A percentile compares a stretch with the other conserved stretches of the same genome.
phyloP scores from a whole-genome alignment of 2,888 invertebrate species.

The Callinectes sapidus region DNA sequence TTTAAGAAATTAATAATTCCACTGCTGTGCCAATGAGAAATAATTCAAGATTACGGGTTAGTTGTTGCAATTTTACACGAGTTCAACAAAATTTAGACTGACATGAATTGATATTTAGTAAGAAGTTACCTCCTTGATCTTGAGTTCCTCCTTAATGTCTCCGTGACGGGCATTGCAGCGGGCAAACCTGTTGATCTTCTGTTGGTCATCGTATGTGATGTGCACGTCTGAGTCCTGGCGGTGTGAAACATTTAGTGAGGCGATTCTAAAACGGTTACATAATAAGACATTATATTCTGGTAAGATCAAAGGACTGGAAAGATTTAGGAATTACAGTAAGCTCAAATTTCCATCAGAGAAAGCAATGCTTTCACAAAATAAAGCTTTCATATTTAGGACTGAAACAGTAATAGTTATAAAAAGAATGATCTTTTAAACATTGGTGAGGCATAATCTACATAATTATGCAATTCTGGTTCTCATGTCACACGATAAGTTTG shows the following conservation, averaged over 20 bases:
- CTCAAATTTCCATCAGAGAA: too few species aligned
- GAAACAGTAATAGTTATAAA: too few species aligned
- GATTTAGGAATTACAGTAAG: background rate
- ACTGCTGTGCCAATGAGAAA: background rate
- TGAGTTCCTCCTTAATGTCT: slow-evolving; percentile 91
- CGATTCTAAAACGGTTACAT: background rate
- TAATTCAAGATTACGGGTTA: background rate
- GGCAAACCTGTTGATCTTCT: slow-evolving; percentile 97
- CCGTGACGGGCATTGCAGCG: slow-evolving; percentile 93
- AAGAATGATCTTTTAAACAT: too few species aligned
- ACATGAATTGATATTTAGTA: background rate
- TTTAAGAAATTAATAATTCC: background rate
- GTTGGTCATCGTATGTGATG: slow-evolving; percentile 97
- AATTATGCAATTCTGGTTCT: too few species aligned
- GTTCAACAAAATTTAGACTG: background rate
- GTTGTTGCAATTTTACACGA: background rate
- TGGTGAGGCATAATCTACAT: too few species aligned
- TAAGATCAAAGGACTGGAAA: background rate
- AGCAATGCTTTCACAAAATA: too few species aligned
- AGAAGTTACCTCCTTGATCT: slow-evolving; percentile 84
- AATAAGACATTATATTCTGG: background rate
- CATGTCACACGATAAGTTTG: too few species aligned
- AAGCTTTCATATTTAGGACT: too few species aligned
- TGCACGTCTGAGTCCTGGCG: slow-evolving; percentile 91
- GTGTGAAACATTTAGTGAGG: background rate